phyloP scores from a whole-genome alignment of 2,113 vertebrate genomes.

The Addax nasomaculatus region DNA sequence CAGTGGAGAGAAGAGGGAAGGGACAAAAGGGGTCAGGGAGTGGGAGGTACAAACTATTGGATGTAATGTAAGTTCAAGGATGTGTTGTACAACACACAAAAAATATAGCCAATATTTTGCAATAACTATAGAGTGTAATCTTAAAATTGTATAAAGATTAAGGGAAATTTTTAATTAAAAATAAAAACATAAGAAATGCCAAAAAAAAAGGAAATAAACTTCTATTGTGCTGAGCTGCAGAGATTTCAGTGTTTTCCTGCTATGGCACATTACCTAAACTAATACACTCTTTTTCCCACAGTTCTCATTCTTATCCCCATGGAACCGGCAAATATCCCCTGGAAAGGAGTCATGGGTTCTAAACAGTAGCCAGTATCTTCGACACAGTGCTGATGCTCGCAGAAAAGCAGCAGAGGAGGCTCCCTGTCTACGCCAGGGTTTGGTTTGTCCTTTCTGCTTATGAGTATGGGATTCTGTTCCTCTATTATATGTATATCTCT shows the following conservation, averaged over 20 bases:
- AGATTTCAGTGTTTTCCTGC: neutral
- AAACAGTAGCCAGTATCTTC: neutral
- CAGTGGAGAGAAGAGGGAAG: neutral
- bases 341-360: neutral
- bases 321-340: neutral
- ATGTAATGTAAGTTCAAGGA: neutral
- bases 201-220: neutral
- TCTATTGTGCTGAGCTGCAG: too few species aligned
- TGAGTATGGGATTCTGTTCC: neutral
- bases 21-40: neutral
- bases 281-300: neutral
- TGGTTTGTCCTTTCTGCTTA: neutral
- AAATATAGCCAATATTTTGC: neutral
- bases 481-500: neutral
- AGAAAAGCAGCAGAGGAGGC: neutral
- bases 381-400: neutral
- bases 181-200: neutral
- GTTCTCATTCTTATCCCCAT: neutral
- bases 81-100: neutral
- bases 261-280: neutral
- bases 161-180: neutral
- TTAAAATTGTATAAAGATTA: neutral
- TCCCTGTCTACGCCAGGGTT: neutral
- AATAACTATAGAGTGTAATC: neutral
- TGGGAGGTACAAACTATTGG: neutral